Evolutionary conservation across 23 tunicate species (phyloP).

Genomic region (Botrylloides violaceus): DNA sequence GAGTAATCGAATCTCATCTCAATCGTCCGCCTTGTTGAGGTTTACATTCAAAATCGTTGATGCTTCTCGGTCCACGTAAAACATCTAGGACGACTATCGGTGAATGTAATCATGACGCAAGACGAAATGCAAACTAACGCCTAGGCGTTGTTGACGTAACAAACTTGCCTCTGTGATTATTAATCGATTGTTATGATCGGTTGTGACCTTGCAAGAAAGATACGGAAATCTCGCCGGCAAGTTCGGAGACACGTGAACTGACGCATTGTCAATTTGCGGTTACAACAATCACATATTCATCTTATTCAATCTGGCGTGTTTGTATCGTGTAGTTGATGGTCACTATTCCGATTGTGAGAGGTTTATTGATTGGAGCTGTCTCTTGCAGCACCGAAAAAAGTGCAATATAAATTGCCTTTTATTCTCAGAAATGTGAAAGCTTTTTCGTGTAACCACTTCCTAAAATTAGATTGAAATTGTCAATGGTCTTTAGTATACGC

Average conservation of each 20-base stretch:
- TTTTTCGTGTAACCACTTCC: conserved; percentile 19
- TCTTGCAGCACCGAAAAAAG: not conserved
- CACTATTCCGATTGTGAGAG: not conserved
- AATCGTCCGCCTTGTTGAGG: not conserved
- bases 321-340: not conserved
- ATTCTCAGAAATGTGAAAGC: conserved; percentile 19
- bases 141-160: too few species aligned
- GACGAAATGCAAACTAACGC: too few species aligned
- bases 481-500: not conserved
- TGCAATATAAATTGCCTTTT: not conserved
- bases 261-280: too few species aligned
- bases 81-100: too few species aligned
- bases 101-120: too few species aligned
- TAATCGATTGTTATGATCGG: too few species aligned
- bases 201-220: too few species aligned
- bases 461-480: conserved; percentile 23
- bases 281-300: not conserved
- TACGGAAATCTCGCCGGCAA: too few species aligned
- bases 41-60: conserved; percentile 23
- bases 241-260: too few species aligned
- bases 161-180: too few species aligned
- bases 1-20: conserved; percentile 14
- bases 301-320: not conserved
- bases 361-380: conserved; percentile 1
- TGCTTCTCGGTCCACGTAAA: conserved; percentile 21